A percentile compares a stretch with the other conserved stretches of the same genome.
These are phyloP conservation scores for Mus minutoides DNA, from an alignment of 2,797 vertebrate species.

Conservation along the genomic window DNA sequence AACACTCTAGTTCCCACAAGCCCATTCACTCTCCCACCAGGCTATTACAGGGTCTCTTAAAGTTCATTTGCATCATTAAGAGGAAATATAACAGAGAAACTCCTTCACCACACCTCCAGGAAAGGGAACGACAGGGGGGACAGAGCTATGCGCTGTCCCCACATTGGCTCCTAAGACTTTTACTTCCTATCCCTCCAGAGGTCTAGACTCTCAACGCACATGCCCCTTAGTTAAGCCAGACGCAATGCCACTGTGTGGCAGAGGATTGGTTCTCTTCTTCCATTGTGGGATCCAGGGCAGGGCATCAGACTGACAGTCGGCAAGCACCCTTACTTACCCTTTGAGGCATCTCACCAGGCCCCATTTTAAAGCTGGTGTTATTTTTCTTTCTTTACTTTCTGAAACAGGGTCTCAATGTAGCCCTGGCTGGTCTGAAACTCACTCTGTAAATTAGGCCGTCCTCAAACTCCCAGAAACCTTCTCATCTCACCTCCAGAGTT, in stretches of 20 bases:
- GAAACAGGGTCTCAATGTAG: not conserved
- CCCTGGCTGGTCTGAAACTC: not conserved
- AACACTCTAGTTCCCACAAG: conserved; percentile 48
- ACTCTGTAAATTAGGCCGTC: not conserved
- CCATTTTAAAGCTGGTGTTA: not conserved
- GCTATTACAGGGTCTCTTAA: conserved; percentile 52
- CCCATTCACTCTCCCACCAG: conserved; percentile 56
- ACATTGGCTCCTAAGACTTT: not conserved
- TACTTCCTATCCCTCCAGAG: conserved; percentile 12
- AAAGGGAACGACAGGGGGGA: conserved; percentile 53
- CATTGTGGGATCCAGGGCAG: not conserved
- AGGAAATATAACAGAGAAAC: conserved; percentile 65
- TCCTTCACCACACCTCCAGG: conserved; percentile 53
- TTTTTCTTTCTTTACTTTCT: not conserved
- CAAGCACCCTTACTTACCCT: not conserved
- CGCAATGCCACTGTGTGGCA: not conserved
- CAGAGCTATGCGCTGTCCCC: not conserved
- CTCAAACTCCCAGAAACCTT: not conserved
- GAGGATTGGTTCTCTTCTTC: not conserved
- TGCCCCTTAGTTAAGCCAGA: conserved; percentile 5
- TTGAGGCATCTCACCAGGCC: not conserved
- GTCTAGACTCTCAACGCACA: not conserved
- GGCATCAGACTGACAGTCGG: not conserved
- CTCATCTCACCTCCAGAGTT: too few species aligned
- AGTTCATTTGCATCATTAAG: conserved; percentile 65